A percentile compares a stretch with the other conserved stretches of the same genome.
Evolutionary conservation across 2,797 vertebrate species (phyloP).

Genomic region (Rachycentron canadum): DNA sequence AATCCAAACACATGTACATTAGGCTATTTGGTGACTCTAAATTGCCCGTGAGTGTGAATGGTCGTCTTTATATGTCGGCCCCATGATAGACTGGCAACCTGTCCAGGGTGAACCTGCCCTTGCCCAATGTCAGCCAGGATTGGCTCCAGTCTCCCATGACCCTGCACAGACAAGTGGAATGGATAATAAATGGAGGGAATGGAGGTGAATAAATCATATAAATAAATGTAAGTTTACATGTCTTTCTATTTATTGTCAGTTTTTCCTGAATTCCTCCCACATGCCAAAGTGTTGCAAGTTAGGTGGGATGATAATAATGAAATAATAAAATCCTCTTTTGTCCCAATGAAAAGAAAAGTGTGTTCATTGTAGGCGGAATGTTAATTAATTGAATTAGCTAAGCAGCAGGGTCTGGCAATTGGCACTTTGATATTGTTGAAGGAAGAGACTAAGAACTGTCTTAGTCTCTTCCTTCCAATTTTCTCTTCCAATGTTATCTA

Average conservation of each 20-base stretch:
- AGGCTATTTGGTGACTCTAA: no score
- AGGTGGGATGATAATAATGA: background rate
- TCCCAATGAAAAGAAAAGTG: background rate
- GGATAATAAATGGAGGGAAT: no score
- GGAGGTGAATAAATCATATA: no score
- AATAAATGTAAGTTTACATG: background rate
- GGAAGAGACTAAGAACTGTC: background rate
- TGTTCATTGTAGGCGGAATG: background rate
- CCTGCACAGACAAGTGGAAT: no score
- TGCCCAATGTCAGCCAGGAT: no score
- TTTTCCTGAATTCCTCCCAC: background rate
- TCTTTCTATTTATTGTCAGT: background rate
- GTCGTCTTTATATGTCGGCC: no score
- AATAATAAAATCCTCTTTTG: background rate
- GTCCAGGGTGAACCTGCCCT: no score
- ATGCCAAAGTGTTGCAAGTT: constrained; percentile 3
- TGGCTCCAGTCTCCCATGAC: no score
- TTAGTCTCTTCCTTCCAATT: no score
- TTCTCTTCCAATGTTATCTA: background rate
- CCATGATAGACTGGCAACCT: no score
- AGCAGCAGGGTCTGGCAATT: background rate
- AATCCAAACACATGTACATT: no score
- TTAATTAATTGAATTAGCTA: constrained; percentile 9
- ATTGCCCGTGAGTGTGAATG: no score
- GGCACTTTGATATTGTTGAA: background rate